These are phyloP conservation scores for Palloptera scutellata DNA, from an alignment of 2,888 invertebrate genomes.

Conservation along the genomic window DNA sequence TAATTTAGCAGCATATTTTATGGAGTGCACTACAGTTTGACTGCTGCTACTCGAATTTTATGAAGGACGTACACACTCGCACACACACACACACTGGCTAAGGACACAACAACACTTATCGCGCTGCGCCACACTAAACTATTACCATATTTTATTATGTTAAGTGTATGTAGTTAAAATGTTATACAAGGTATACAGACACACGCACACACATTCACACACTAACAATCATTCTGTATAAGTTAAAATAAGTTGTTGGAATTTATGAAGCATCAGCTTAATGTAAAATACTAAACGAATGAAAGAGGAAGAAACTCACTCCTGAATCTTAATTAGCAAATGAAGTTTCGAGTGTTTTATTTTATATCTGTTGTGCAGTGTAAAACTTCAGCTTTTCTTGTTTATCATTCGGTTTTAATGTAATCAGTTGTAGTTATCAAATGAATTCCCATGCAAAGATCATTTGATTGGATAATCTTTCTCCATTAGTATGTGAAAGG, in stretches of 20 bases:
- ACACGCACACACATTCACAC: neutral
- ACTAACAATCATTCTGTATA: neutral
- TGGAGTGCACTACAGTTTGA: no score
- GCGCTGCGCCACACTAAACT: neutral
- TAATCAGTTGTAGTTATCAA: no score
- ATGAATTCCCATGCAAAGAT: no score
- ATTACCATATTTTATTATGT: constrained; percentile 3
- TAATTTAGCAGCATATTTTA: neutral
- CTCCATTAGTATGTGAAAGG: no score
- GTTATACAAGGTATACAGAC: neutral
- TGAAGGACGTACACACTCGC: constrained; percentile 12
- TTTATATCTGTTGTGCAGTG: no score
- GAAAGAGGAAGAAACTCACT: constrained; percentile 18
- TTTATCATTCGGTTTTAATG: no score
- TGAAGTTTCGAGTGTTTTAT: neutral
- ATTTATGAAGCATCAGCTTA: constrained; percentile 30
- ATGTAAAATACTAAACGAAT: constrained; percentile 9
- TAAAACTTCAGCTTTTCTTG: no score
- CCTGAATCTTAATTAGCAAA: constrained; percentile 27
- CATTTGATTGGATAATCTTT: no score
- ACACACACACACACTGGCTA: neutral
- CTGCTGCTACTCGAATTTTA: constrained; percentile 1
- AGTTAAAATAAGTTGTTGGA: constrained; percentile 29
- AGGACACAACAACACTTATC: constrained; percentile 3
- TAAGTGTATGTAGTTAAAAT: neutral